Evolutionary conservation across 1,140 invertebrate genomes (phyloP).

Genomic region (Halyomorpha halys): DNA sequence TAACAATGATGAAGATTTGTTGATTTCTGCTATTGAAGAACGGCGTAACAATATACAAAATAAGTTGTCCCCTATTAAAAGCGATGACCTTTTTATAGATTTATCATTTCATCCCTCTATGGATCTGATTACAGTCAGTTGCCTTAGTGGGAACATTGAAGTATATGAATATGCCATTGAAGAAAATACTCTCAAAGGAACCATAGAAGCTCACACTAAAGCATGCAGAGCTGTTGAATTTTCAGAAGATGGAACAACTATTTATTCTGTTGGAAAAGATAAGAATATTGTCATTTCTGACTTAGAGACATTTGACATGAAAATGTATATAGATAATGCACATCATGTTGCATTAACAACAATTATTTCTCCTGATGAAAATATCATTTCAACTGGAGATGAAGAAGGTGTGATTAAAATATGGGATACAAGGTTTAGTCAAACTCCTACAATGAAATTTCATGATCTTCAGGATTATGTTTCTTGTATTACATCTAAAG

Average conservation of each 20-base stretch:
- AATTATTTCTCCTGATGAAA: background rate
- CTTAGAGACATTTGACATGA: conserved; percentile 3
- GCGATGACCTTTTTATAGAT: conserved; percentile 3
- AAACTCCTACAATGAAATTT: background rate
- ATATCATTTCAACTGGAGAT: background rate
- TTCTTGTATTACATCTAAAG: conserved; percentile 11
- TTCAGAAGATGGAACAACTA: background rate
- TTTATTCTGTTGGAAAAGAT: conserved; percentile 1
- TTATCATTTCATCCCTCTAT: background rate
- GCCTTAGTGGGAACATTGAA: conserved; percentile 6
- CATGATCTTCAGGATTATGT: conserved; percentile 5
- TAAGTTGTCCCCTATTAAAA: conserved; percentile 3
- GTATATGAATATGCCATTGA: background rate
- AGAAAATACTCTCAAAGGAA: background rate
- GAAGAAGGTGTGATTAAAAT: conserved; percentile 8
- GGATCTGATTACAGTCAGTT: conserved; percentile 3
- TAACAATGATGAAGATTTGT: background rate
- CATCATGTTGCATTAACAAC: conserved; percentile 4
- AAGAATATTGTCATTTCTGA: conserved; percentile 1
- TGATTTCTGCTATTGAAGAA: background rate
- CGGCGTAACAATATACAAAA: background rate
- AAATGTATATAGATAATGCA: conserved; percentile 7
- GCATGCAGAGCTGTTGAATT: background rate
- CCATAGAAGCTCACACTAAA: background rate
- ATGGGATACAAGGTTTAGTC: conserved; percentile 3